Percentiles rank a stretch among this genome's conserved stretches.
phyloP scores from a whole-genome alignment of 1,140 invertebrate genomes.

The Eurytemora carolleeae region DNA sequence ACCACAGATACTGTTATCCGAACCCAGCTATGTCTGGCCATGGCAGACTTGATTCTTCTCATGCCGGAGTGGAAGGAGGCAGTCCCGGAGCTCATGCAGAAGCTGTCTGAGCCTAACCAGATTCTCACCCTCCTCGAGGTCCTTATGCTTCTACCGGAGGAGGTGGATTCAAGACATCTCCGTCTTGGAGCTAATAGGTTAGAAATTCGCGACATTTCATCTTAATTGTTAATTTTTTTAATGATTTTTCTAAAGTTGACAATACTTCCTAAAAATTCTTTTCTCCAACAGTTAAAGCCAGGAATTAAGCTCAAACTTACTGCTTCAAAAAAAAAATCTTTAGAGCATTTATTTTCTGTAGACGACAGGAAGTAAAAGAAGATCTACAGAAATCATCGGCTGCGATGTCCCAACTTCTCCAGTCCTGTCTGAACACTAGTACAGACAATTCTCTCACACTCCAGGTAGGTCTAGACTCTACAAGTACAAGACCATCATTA shows the following conservation, averaged over 20 bases:
- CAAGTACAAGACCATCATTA: too few relatives aligned
- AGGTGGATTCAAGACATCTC: conserved; percentile 60
- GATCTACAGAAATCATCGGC: background rate
- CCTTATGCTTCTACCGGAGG: conserved; percentile 83
- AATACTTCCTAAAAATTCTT: too few relatives aligned
- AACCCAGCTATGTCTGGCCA: conserved; percentile 72
- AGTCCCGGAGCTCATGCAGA: conserved; percentile 18
- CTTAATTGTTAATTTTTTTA: too few relatives aligned
- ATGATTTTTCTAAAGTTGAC: too few relatives aligned
- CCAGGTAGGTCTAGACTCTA: too few relatives aligned
- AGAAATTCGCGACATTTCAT: conserved; percentile 39
- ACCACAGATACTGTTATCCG: conserved; percentile 63
- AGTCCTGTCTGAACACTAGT: background rate
- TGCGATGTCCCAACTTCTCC: background rate
- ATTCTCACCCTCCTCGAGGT: conserved; percentile 69
- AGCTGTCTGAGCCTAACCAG: conserved; percentile 27
- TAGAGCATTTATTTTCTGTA: background rate
- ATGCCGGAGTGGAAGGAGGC: conserved; percentile 67
- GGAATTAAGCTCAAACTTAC: too few relatives aligned
- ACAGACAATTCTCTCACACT: background rate
- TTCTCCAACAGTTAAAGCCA: too few relatives aligned
- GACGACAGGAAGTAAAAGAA: conserved; percentile 3
- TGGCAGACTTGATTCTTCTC: conserved; percentile 81
- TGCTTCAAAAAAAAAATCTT: too few relatives aligned
- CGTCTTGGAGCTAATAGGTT: conserved; percentile 74